Percentiles rank a stretch among this genome's conserved stretches.
These are phyloP conservation scores for Scaptomyza hsui DNA, from an alignment of 1,140 invertebrate genomes.

Conservation along the genomic window DNA sequence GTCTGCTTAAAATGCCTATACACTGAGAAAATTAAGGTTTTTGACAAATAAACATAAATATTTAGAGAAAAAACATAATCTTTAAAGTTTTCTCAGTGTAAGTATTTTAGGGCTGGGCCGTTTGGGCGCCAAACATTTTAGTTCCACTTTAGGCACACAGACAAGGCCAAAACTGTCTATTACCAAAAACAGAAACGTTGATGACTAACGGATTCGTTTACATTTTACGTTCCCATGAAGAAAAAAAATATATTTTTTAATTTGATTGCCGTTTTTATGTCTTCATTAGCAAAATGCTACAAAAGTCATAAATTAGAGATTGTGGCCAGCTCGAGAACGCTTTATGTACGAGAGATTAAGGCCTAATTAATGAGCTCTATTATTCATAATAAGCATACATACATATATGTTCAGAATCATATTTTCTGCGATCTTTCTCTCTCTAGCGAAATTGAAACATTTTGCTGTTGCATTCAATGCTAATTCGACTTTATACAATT, in stretches of 20 bases:
- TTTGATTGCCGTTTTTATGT: conserved; percentile 83
- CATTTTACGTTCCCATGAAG: conserved; percentile 77
- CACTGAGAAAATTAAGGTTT: neutral
- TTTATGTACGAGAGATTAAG: conserved; percentile 67
- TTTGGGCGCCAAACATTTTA: conserved; percentile 63
- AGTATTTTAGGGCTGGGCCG: conserved; percentile 8
- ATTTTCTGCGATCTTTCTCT: conserved; percentile 38
- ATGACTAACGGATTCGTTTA: conserved; percentile 71
- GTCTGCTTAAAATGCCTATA: neutral
- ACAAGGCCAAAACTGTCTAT: conserved; percentile 50
- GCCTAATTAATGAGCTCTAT: conserved; percentile 75
- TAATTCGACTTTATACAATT: conserved; percentile 63
- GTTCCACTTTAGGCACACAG: conserved; percentile 54
- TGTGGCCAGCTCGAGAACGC: conserved; percentile 27
- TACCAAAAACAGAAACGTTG: neutral
- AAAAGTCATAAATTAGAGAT: conserved; percentile 78
- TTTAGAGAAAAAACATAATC: too few species aligned
- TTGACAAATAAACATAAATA: too few species aligned
- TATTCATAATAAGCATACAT: conserved; percentile 63
- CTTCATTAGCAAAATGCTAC: conserved; percentile 79
- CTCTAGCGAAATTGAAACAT: conserved; percentile 69
- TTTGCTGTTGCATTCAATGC: conserved; percentile 63
- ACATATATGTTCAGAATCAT: conserved; percentile 24
- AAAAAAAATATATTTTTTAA: conserved; percentile 69
- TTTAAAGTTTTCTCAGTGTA: neutral